Evolutionary conservation across 2,113 vertebrate species (phyloP), one percentile per base, ranked within the genome.

Genomic region (Dicrurus megarhynchus): DNA sequence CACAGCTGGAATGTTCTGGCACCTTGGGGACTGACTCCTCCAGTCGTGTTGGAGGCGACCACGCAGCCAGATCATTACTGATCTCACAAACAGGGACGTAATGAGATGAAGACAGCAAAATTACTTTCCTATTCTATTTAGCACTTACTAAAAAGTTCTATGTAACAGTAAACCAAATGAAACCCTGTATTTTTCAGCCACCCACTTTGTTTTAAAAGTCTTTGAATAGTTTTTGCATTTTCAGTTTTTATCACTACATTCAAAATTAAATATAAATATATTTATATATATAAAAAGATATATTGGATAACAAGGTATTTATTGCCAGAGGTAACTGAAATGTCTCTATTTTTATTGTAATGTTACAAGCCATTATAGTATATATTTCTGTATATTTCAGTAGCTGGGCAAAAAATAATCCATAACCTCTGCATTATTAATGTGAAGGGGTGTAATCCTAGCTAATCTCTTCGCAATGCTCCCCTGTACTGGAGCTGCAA

Each of bases 301-400:
- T 96, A 93, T 91, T 94, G 92, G 70, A 53, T 94, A 93, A 91
- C 57, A 63, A 93, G 35, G 46, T 96, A 97, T 97, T 96, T 96
- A 97, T 97, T 97, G 84, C 49, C 82, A 93, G 70, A 94, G 64
- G 50, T 89, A 95, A 94, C 3, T 35, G 49, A 96, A 85, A 96
- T 82, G 35, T 90, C n/a, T 96, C 79, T 96, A 97, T 95, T 97
- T 87, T 94, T 96, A 50, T 86, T 41, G 56, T 77, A 96, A 95
- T 92, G 73, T 92, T 95, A 91, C 84, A 87, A 79, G 74, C 70
- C 46, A 70, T 82, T 84, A 70, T 67, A 87, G 52, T 53, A 26
- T 81, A 73, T 85, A 56, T 92, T 96, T 96, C 87, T 93, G 71
- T 91, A 27, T 79, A 77, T 74, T 96, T 81, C 61, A 90, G 78